Evolutionary conservation across 2,888 invertebrate species (phyloP), one percentile per base, ranked within the genome.

Genomic region (Poecilus cupreus): DNA sequence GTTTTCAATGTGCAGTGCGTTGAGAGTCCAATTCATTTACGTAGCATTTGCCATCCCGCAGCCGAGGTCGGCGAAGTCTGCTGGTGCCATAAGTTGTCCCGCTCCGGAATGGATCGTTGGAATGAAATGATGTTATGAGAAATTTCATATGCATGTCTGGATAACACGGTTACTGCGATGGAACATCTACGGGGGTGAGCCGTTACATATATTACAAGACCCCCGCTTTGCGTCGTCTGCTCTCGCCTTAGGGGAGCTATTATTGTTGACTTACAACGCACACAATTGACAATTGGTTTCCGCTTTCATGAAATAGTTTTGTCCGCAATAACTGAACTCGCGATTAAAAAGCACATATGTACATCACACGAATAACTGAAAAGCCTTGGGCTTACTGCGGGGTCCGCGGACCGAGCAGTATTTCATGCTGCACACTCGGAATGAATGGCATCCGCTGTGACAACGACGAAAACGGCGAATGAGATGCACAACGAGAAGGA

Each of bases 121-220:
- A 68, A 68, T 68, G 68, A 39, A 39, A 68, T 68, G 68, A 68
- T 68, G 75, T 54, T 54, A 75, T 54, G 32, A 75, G 75, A 75
- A 54, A 75, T 51, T 75, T 75, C 75, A 75, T 75, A 75, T 75
- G 75, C 75, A 75, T 54, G 75, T 75, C 74, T 75, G 75, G 46
- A 72, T 72, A 72, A 72, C 72, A 72, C 24, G 72, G 72, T 72
- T 57, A 77, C 24, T 76, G 76, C 76, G 76, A 75, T 16, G 74
- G 51, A 57, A 51, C 32, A 74, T 46, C 46, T 49, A 13, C 16
- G 39, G 51, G 76, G 54, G 76, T 54, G 49, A 68, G 43, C 70
- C 37, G 57, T 76, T 64, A 60, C 76, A 76, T 76, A 76, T 76
- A 76, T 76, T 76, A 76, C 37, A 57, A 18, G 60, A 60, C 10